Evolutionary conservation across 2,797 vertebrate genomes (phyloP).

Genomic region (Xyrichtys novacula): DNA sequence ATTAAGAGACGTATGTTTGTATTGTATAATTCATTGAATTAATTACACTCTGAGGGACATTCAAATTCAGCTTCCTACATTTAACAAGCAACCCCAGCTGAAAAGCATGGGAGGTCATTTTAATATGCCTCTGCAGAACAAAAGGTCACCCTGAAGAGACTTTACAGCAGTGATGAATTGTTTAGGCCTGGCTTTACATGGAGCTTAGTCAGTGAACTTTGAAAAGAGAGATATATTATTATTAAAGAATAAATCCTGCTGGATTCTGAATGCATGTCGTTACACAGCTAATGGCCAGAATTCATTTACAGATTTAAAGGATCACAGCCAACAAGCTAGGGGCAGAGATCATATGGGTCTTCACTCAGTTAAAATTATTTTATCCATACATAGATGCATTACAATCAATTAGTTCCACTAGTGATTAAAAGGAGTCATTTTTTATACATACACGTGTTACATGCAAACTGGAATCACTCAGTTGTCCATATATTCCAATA

Average conservation of each 20-base stretch:
- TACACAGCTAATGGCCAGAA: background rate
- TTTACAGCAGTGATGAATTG: background rate
- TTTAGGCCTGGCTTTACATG: background rate
- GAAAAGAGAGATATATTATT: slow-evolving; percentile 9
- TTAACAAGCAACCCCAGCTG: slow-evolving; percentile 1
- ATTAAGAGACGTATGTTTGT: background rate
- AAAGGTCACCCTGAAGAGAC: slow-evolving; percentile 1
- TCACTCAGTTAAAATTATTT: background rate
- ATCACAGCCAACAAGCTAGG: background rate
- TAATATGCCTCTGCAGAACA: slow-evolving; percentile 2
- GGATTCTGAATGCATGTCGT: background rate
- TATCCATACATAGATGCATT: no score
- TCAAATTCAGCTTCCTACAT: background rate
- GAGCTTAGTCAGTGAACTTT: slow-evolving; percentile 9
- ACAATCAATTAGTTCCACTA: no score
- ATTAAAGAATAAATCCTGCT: no score
- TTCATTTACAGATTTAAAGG: slow-evolving; percentile 10
- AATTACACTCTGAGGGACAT: background rate
- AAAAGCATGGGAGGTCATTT: slow-evolving; percentile 14
- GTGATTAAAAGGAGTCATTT: no score
- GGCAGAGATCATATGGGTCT: background rate
- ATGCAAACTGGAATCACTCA: no score
- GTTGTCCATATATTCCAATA: no score
- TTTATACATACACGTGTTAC: no score
- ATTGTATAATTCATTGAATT: background rate